Evolutionary conservation across 2,888 invertebrate genomes (phyloP).

Genomic region (Acleris emargana): DNA sequence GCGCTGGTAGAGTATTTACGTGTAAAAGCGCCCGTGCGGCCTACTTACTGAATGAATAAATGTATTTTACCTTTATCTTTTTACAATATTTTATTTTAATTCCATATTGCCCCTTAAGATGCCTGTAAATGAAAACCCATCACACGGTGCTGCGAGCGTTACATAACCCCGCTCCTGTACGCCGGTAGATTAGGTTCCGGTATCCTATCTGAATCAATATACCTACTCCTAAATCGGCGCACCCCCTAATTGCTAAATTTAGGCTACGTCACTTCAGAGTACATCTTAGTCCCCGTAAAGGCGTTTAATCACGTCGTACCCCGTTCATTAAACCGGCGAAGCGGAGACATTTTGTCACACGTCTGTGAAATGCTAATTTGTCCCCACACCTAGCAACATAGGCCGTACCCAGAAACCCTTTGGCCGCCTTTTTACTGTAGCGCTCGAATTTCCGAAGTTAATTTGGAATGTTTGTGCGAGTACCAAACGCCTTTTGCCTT

Average conservation of each 20-base stretch:
- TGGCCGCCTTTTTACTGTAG: constrained; percentile 63
- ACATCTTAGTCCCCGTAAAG: constrained; percentile 60
- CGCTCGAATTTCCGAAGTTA: constrained; percentile 59
- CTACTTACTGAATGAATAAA: no score
- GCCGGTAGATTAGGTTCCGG: constrained; percentile 45
- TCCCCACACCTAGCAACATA: constrained; percentile 73
- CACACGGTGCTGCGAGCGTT: constrained; percentile 6
- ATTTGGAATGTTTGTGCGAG: constrained; percentile 56
- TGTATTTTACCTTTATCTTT: no score
- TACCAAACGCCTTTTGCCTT: constrained; percentile 1
- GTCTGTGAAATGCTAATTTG: constrained; percentile 80
- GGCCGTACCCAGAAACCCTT: constrained; percentile 56
- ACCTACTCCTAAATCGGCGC: constrained; percentile 52
- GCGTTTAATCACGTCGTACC: constrained; percentile 75
- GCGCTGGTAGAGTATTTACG: no score
- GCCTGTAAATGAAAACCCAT: not conserved
- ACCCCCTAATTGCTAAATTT: constrained; percentile 68
- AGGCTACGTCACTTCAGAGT: constrained; percentile 52
- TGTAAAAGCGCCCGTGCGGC: no score
- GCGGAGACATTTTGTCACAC: constrained; percentile 68
- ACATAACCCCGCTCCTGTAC: constrained; percentile 43
- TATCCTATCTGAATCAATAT: constrained; percentile 58
- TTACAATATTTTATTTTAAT: no score
- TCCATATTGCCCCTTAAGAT: no score
- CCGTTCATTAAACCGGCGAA: constrained; percentile 73